A percentile compares a stretch with the other conserved stretches of the same genome.
Evolutionary conservation across 2,797 vertebrate species (phyloP).

Genomic region (Darevskia mixta): DNA sequence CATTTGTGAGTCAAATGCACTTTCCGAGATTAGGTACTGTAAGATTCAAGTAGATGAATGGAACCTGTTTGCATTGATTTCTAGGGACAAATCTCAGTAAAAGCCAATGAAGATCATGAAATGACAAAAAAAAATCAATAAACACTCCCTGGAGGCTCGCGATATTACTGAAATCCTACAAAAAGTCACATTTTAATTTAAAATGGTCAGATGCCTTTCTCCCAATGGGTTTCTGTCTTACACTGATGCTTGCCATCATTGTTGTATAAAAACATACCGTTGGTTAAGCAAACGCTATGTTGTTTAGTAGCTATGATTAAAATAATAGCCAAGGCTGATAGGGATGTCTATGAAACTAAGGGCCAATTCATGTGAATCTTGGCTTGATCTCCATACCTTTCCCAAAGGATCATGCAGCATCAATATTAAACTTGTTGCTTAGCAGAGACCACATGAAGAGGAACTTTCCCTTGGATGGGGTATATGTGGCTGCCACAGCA

Average conservation of each 20-base stretch:
- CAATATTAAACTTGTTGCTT: background rate
- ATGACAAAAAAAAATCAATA: constrained; percentile 5
- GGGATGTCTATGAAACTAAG: background rate
- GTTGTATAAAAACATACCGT: constrained; percentile 13
- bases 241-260: constrained; percentile 9
- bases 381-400: background rate
- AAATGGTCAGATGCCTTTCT: constrained; percentile 42
- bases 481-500: background rate
- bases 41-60: constrained; percentile 35
- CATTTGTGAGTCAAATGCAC: constrained; percentile 27
- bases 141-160: constrained; percentile 10
- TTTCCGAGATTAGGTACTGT: constrained; percentile 26
- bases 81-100: constrained; percentile 27
- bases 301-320: constrained; percentile 20
- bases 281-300: constrained; percentile 40
- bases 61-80: background rate
- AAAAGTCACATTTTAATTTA: constrained; percentile 52
- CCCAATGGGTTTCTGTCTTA: constrained; percentile 26
- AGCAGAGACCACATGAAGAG: background rate
- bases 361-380: background rate
- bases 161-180: constrained; percentile 45
- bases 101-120: constrained; percentile 43
- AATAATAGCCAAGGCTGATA: background rate
- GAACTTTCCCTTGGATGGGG: background rate
- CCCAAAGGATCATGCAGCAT: background rate